Percentiles rank a stretch among this genome's conserved stretches.
Evolutionary conservation across 2,888 invertebrate species (phyloP).

Genomic region (Branchellion lobata): DNA sequence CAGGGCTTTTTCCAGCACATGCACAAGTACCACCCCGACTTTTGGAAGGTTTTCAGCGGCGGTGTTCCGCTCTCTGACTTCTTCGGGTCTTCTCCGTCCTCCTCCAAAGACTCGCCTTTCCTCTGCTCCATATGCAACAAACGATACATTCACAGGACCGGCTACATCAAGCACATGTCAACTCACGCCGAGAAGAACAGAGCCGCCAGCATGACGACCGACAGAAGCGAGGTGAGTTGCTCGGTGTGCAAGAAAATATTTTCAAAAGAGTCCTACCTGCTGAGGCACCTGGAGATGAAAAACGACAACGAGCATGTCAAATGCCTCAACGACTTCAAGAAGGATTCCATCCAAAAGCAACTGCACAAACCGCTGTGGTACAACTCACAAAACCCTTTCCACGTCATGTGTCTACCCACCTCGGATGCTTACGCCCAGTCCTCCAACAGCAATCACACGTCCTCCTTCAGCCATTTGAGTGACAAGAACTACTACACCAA

Average conservation of each 20-base stretch:
- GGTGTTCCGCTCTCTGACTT: conserved; percentile 51
- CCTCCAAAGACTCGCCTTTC: conserved; percentile 49
- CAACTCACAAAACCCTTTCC: conserved; percentile 7
- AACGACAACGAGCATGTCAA: conserved; percentile 47
- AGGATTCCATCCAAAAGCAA: conserved; percentile 4
- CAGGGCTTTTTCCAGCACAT: conserved; percentile 52
- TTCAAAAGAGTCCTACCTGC: conserved; percentile 50
- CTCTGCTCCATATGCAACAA: conserved; percentile 50
- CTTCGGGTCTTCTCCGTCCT: conserved; percentile 38
- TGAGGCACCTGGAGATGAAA: conserved; percentile 51
- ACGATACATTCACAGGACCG: conserved; percentile 51
- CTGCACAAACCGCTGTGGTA: neutral
- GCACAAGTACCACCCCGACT: conserved; percentile 52
- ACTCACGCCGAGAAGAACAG: conserved; percentile 47
- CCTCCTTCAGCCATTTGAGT: neutral
- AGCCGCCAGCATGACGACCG: neutral
- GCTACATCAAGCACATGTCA: conserved; percentile 51
- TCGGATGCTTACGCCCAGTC: neutral
- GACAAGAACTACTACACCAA: neutral
- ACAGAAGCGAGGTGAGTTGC: conserved; percentile 42
- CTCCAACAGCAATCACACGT: neutral
- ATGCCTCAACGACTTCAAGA: conserved; percentile 38
- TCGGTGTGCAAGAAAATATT: conserved; percentile 50
- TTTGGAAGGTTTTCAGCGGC: conserved; percentile 52
- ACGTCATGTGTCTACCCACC: conserved; percentile 2